phyloP scores from a whole-genome alignment of 2,797 vertebrate genomes.

The Tenualosa ilisha region DNA sequence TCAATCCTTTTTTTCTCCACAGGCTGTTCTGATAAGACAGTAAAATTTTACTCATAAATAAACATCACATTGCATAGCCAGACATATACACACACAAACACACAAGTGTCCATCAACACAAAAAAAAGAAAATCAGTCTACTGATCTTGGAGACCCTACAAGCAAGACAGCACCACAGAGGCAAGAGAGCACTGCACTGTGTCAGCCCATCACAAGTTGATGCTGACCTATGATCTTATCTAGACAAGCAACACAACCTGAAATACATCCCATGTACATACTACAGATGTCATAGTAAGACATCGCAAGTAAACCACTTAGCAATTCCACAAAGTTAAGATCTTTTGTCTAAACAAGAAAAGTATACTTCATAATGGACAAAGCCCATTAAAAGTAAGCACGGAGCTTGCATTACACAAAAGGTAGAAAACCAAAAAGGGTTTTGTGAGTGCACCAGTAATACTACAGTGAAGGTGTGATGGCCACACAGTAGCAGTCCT shows the following conservation, averaged over 20 bases:
- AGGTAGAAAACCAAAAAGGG: not conserved
- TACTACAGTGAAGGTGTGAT: not conserved
- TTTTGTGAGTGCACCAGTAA: not conserved
- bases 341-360: not conserved
- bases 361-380: not conserved
- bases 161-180: constrained; percentile 32
- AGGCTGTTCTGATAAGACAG: constrained; percentile 42
- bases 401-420: not conserved
- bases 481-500: constrained; percentile 42
- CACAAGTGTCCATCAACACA: constrained; percentile 38
- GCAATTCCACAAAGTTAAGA: not conserved
- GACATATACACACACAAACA: constrained; percentile 44
- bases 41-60: constrained; percentile 45
- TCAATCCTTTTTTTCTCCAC: constrained; percentile 22
- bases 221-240: not conserved
- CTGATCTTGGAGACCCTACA: constrained; percentile 30
- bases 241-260: not conserved
- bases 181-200: constrained; percentile 45
- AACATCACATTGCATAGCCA: constrained; percentile 44
- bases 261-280: not conserved
- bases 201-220: constrained; percentile 19
- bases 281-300: not conserved
- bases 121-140: constrained; percentile 27
- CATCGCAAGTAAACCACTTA: not conserved
- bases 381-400: not conserved